Evolutionary conservation across 2,797 vertebrate genomes (phyloP).

Genomic region (Peromyscus eremicus): DNA sequence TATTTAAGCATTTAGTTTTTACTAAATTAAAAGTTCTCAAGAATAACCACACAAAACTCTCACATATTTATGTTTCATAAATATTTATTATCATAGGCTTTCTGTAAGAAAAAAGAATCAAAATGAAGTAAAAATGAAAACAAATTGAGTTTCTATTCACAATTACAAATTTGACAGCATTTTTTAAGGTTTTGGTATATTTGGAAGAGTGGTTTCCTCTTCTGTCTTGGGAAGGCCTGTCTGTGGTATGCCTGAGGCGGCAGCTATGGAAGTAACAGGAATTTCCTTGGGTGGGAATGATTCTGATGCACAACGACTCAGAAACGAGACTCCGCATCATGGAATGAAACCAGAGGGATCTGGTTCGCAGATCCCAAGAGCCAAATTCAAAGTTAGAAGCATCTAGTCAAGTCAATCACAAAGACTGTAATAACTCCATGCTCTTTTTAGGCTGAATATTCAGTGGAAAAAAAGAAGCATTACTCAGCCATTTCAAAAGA

Average conservation of each 20-base stretch:
- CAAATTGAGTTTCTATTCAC: slow-evolving; percentile 59
- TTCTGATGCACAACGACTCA: neutral
- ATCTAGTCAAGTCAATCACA: slow-evolving; percentile 17
- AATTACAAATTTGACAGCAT: slow-evolving; percentile 55
- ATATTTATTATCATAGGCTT: slow-evolving; percentile 43
- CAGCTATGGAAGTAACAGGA: slow-evolving; percentile 2
- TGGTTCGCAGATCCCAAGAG: slow-evolving; percentile 24
- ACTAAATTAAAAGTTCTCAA: slow-evolving; percentile 56
- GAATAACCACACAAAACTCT: slow-evolving; percentile 48
- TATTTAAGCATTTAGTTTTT: slow-evolving; percentile 19
- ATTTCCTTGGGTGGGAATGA: neutral
- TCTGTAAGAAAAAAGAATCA: slow-evolving; percentile 15
- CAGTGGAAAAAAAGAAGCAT: neutral
- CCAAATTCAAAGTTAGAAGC: slow-evolving; percentile 4
- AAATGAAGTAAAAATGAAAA: slow-evolving; percentile 71
- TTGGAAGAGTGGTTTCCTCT: slow-evolving; percentile 66
- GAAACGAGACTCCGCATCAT: neutral
- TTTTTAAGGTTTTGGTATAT: slow-evolving; percentile 55
- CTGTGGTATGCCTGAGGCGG: neutral
- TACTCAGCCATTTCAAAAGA: neutral
- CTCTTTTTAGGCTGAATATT: slow-evolving; percentile 2
- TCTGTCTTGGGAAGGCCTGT: slow-evolving; percentile 10
- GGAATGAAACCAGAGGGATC: neutral
- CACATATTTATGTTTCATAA: neutral
- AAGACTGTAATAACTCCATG: neutral